Evolutionary conservation across 2,888 invertebrate species (phyloP).

Genomic region (Drosophila tanythrix): DNA sequence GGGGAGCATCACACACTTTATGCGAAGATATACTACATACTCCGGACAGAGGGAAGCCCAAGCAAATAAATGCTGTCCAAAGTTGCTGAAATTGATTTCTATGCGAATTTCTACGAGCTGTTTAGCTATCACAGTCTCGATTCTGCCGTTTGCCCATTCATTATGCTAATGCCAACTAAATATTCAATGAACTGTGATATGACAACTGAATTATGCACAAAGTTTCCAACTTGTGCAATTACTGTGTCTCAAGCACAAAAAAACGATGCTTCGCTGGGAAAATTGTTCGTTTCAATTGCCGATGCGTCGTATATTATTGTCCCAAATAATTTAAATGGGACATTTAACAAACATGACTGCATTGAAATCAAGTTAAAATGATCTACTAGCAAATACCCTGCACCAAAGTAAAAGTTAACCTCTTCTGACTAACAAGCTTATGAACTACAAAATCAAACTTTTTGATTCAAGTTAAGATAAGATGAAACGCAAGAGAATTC

Average conservation of each 20-base stretch:
- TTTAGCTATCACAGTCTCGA: conserved; percentile 1
- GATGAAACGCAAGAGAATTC: not conserved
- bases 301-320: not conserved
- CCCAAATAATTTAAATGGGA: not conserved
- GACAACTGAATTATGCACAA: conserved; percentile 29
- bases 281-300: not conserved
- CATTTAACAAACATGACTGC: not conserved
- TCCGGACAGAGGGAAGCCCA: not conserved
- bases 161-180: conserved; percentile 35
- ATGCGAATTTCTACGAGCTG: not conserved
- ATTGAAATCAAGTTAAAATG: too few species aligned
- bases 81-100: not conserved
- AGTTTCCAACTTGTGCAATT: conserved; percentile 1
- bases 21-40: not conserved
- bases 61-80: conserved; percentile 4
- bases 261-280: not conserved
- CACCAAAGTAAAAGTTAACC: too few species aligned
- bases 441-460: too few species aligned
- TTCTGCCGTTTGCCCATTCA: conserved; percentile 1
- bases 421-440: too few species aligned
- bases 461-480: too few species aligned
- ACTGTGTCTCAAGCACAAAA: not conserved
- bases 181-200: conserved; percentile 47
- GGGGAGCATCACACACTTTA: conserved; percentile 6
- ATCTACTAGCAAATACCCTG: too few species aligned